A percentile compares a stretch with the other conserved stretches of the same genome.
Evolutionary conservation across 2,797 vertebrate genomes (phyloP).

Genomic region (Gymnoscopelus microlampas): DNA sequence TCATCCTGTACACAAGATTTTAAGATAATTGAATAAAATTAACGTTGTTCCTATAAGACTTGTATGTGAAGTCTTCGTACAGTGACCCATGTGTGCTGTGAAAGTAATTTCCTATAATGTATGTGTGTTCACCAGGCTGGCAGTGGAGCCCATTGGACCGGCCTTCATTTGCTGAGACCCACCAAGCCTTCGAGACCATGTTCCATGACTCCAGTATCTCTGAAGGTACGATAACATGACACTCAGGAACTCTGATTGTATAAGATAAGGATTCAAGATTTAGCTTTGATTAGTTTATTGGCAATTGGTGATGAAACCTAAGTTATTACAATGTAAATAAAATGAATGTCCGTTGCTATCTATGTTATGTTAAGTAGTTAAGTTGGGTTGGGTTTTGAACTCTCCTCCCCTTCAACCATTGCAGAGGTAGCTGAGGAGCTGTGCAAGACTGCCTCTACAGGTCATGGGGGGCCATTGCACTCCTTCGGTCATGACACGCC

Average conservation of each 20-base stretch:
- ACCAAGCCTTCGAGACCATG: slow-evolving; percentile 99
- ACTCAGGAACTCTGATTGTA: background rate
- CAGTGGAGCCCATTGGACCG: slow-evolving; percentile 96
- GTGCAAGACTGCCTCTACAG: slow-evolving; percentile 89
- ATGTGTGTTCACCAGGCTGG: slow-evolving; percentile 85
- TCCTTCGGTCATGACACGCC: slow-evolving; percentile 91
- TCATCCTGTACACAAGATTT: too few relatives aligned
- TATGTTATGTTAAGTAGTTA: background rate
- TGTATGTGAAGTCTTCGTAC: too few relatives aligned
- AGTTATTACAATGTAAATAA: too few relatives aligned
- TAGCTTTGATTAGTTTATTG: too few relatives aligned
- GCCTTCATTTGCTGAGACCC: slow-evolving; percentile 96
- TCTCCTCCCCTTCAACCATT: slow-evolving; percentile 25
- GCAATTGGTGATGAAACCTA: too few relatives aligned
- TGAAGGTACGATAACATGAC: slow-evolving; percentile 84
- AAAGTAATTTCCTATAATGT: background rate
- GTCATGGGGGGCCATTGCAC: slow-evolving; percentile 83
- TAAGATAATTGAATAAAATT: too few relatives aligned
- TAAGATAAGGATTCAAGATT: too few relatives aligned
- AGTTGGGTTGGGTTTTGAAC: background rate
- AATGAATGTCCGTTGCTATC: background rate
- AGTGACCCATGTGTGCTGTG: background rate
- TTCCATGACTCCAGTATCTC: slow-evolving; percentile 99
- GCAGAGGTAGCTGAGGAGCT: slow-evolving; percentile 98
- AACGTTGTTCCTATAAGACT: too few relatives aligned